Percentiles rank a stretch among this genome's conserved stretches.
These are phyloP conservation scores for Lasiommata megera DNA, from an alignment of 2,888 invertebrate genomes.

Conservation along the genomic window DNA sequence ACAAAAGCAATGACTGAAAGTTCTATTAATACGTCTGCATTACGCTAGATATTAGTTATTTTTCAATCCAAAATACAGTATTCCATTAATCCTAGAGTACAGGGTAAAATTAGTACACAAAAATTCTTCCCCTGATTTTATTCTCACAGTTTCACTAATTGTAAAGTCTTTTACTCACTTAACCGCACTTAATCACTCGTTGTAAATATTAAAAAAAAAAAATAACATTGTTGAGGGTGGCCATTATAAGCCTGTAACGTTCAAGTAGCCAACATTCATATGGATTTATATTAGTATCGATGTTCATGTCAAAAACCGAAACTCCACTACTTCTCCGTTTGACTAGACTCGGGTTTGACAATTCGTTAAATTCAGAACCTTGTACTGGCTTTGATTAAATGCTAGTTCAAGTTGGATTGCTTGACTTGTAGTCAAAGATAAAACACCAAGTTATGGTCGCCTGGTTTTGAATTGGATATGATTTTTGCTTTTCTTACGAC, in stretches of 20 bases:
- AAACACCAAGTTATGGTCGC: too few relatives aligned
- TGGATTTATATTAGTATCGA: slow-evolving; percentile 59
- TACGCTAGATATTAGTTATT: slow-evolving; percentile 21
- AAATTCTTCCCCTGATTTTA: slow-evolving; percentile 65
- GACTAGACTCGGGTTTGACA: background rate
- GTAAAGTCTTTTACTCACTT: slow-evolving; percentile 70
- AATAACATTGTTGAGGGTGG: slow-evolving; percentile 65
- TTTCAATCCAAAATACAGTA: slow-evolving; percentile 38
- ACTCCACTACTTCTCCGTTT: background rate
- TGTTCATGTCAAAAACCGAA: background rate
- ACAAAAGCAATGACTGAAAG: slow-evolving; percentile 64
- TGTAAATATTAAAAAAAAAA: slow-evolving; percentile 53
- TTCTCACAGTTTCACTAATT: slow-evolving; percentile 73
- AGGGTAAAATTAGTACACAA: slow-evolving; percentile 79
- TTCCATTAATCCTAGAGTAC: slow-evolving; percentile 77
- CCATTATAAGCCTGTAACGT: slow-evolving; percentile 62
- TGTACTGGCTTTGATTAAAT: too few relatives aligned
- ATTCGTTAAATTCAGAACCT: background rate
- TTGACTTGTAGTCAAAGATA: too few relatives aligned
- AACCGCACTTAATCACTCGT: slow-evolving; percentile 69
- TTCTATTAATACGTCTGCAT: slow-evolving; percentile 37
- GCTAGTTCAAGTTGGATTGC: too few relatives aligned
- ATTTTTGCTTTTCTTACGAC: too few relatives aligned
- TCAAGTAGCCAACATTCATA: slow-evolving; percentile 57
- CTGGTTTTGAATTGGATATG: too few relatives aligned